phyloP scores from a whole-genome alignment of 2,113 vertebrate species.

The Orientallactaga bullata region DNA sequence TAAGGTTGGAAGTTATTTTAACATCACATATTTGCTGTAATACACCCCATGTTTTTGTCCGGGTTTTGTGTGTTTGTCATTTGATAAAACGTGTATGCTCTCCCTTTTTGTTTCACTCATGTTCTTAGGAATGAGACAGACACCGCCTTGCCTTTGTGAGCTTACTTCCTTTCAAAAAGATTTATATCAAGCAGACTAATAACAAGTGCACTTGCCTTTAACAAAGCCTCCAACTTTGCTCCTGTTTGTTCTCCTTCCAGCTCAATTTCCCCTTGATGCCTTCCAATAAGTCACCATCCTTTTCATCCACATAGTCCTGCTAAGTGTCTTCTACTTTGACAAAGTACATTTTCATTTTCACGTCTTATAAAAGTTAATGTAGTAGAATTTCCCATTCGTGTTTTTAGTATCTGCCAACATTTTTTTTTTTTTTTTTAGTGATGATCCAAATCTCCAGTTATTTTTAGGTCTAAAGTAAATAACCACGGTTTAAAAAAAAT shows the following conservation, averaged over 20 bases:
- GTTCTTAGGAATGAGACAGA: slow-evolving; percentile 53
- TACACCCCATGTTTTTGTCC: not conserved
- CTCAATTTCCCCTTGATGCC: slow-evolving; percentile 69
- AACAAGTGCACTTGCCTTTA: slow-evolving; percentile 68
- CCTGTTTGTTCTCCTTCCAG: slow-evolving; percentile 79
- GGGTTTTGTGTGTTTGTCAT: not conserved
- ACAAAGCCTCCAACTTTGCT: slow-evolving; percentile 71
- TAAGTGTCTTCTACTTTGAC: slow-evolving; percentile 59
- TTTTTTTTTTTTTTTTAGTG: slow-evolving; percentile 23
- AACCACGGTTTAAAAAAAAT: slow-evolving; percentile 30
- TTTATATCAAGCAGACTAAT: slow-evolving; percentile 69
- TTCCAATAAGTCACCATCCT: slow-evolving; percentile 67
- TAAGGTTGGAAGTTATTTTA: not conserved
- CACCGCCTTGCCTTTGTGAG: slow-evolving; percentile 59
- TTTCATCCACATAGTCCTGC: slow-evolving; percentile 45
- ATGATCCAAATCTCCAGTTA: slow-evolving; percentile 59
- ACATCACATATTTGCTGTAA: not conserved
- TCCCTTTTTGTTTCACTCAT: slow-evolving; percentile 4
- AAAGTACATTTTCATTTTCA: slow-evolving; percentile 66
- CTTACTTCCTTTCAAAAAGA: slow-evolving; percentile 73
- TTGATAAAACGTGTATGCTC: slow-evolving; percentile 24
- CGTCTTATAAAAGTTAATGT: slow-evolving; percentile 66
- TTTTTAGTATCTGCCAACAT: slow-evolving; percentile 57
- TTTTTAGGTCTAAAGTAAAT: slow-evolving; percentile 54
- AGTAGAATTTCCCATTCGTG: slow-evolving; percentile 67